Conservation (phyloP, 2,888 invertebrate genomes). For the Axea sp. region DNA sequence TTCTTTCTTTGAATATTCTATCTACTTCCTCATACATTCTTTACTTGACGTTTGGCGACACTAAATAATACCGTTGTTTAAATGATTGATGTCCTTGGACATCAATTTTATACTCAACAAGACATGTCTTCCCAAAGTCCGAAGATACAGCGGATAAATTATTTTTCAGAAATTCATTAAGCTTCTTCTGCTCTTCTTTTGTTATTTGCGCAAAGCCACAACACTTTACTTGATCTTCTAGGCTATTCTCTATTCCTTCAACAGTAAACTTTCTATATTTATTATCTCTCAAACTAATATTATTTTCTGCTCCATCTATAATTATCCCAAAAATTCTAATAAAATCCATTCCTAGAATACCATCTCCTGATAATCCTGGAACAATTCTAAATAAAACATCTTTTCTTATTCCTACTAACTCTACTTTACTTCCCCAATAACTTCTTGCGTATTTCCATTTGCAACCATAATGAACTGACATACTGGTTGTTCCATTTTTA, state of each 20-base stretch:
- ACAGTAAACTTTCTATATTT: constrained; percentile 1
- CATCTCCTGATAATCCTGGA: constrained; percentile 10
- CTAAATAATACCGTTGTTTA: constrained; percentile 9
- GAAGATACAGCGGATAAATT: constrained; percentile 1
- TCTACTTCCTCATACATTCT: constrained; percentile 20
- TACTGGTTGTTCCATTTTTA: neutral
- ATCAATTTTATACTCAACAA: constrained; percentile 19
- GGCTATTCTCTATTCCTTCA: neutral
- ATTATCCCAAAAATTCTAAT: constrained; percentile 26
- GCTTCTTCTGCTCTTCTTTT: neutral
- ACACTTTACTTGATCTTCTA: neutral
- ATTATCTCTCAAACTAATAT: neutral
- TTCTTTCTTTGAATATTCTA: neutral
- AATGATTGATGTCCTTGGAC: constrained; percentile 1
- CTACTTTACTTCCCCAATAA: constrained; percentile 1
- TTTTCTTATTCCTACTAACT: neutral
- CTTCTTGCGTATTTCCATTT: neutral
- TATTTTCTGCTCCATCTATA: constrained; percentile 15
- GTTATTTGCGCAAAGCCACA: constrained; percentile 11
- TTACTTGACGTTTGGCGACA: constrained; percentile 13
- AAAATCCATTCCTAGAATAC: constrained; percentile 31
- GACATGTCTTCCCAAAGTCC: constrained; percentile 10
- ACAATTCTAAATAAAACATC: constrained; percentile 8
- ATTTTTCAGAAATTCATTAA: constrained; percentile 5
- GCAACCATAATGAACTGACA: constrained; percentile 6